These are phyloP conservation scores for Sialis fuliginosa DNA, from an alignment of 2,888 invertebrate genomes.

Conservation along the genomic window DNA sequence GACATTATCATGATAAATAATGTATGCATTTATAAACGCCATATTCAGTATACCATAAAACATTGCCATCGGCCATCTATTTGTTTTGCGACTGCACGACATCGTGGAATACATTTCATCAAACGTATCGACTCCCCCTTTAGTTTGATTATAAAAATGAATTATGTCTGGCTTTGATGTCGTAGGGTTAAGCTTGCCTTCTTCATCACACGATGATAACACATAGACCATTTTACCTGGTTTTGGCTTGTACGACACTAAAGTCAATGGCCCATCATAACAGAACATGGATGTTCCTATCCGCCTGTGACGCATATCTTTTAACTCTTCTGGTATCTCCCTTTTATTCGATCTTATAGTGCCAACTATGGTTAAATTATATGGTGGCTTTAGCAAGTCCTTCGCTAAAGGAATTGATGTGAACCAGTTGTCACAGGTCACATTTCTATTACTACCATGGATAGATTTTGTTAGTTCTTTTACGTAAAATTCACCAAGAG, in stretches of 20 bases:
- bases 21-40: too few relatives aligned
- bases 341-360: constrained; percentile 15
- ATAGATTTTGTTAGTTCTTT: too few relatives aligned
- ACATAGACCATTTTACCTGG: constrained; percentile 11
- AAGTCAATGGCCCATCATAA: constrained; percentile 13
- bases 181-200: too few relatives aligned
- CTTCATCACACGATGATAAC: constrained; percentile 9
- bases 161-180: too few relatives aligned
- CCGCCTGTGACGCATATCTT: constrained; percentile 10
- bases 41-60: too few relatives aligned
- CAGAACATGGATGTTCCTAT: constrained; percentile 13
- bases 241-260: constrained; percentile 14
- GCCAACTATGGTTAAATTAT: constrained; percentile 12
- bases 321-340: constrained; percentile 15
- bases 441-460: constrained; percentile 9
- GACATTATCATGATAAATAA: too few relatives aligned
- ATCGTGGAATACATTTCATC: too few relatives aligned
- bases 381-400: constrained; percentile 9
- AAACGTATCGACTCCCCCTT: too few relatives aligned
- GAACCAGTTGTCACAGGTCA: constrained; percentile 13
- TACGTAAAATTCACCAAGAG: constrained; percentile 11
- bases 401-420: constrained; percentile 11
- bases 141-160: too few relatives aligned
- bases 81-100: too few relatives aligned
- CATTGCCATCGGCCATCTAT: too few relatives aligned